Evolutionary conservation across 2,113 vertebrate species (phyloP).

Genomic region (Turnix velox): DNA sequence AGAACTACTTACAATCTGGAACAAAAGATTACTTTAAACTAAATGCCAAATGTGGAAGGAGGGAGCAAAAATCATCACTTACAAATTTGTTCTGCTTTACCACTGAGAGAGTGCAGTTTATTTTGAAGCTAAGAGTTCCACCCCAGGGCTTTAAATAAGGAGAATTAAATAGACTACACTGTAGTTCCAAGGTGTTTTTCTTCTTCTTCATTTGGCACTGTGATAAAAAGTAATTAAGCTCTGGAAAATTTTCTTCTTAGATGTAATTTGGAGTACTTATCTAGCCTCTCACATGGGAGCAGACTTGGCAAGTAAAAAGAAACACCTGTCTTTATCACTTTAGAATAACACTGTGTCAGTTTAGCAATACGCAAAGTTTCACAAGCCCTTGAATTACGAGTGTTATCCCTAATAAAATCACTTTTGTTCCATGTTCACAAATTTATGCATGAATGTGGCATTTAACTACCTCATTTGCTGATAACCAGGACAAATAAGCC

Average conservation of each 20-base stretch:
- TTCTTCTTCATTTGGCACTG: constrained; percentile 31
- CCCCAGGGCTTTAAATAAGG: constrained; percentile 47
- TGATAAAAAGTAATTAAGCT: constrained; percentile 71
- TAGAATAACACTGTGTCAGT: constrained; percentile 15
- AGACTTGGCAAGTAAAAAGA: constrained; percentile 53
- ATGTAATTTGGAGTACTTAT: constrained; percentile 72
- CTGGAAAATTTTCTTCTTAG: constrained; percentile 61
- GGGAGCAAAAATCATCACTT: constrained; percentile 49
- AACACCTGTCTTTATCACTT: constrained; percentile 67
- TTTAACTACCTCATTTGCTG: neutral
- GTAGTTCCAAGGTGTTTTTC: constrained; percentile 3
- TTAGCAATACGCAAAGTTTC: neutral
- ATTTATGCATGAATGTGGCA: neutral
- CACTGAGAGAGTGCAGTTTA: constrained; percentile 20
- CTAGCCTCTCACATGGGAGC: constrained; percentile 57
- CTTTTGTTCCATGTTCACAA: neutral
- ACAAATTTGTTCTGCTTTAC: constrained; percentile 59
- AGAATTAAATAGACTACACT: constrained; percentile 59
- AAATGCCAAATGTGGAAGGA: constrained; percentile 45
- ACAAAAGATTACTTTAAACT: constrained; percentile 44
- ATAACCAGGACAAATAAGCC: neutral
- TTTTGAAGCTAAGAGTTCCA: constrained; percentile 53
- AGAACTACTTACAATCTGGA: constrained; percentile 7
- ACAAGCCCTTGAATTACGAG: constrained; percentile 2
- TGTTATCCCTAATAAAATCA: neutral